Conservation (phyloP, 64 coral and sea anemone species). For the Acropora tenuis region DNA sequence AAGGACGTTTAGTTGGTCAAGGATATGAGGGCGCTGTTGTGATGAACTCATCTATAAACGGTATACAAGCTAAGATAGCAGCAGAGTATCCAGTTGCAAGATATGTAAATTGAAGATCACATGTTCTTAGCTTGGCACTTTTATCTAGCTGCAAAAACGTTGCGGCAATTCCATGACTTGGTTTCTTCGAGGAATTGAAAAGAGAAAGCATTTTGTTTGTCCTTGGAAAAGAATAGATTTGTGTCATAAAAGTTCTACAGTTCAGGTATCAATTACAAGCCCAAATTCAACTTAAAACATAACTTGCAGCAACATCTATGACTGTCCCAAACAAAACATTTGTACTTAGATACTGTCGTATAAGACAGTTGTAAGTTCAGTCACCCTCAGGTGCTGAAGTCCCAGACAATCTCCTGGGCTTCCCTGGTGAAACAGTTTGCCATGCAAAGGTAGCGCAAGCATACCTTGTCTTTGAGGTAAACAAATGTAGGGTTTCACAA, state of each 20-base stretch:
- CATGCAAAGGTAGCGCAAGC: too few species aligned
- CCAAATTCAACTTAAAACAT: constrained; percentile 10
- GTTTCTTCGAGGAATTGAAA: background rate
- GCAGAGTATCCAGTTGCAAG: background rate
- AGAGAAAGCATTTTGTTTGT: background rate
- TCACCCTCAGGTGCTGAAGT: too few species aligned
- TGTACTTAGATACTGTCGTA: too few species aligned
- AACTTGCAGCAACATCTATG: constrained; percentile 18
- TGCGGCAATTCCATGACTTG: background rate
- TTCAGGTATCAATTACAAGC: background rate
- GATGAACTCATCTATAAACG: background rate
- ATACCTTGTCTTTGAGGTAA: too few species aligned
- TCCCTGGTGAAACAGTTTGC: too few species aligned
- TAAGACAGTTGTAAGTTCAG: too few species aligned
- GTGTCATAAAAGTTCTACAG: too few species aligned
- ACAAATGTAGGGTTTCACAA: too few species aligned
- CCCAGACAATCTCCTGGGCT: too few species aligned
- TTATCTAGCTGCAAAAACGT: background rate
- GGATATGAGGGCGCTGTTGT: background rate
- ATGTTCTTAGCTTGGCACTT: background rate
- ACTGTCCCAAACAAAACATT: too few species aligned
- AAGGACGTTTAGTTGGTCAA: background rate
- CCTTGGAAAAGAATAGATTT: too few species aligned
- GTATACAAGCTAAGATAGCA: background rate
- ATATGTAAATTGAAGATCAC: background rate